Percentiles rank a stretch among this genome's conserved stretches.
These are phyloP conservation scores for Euplagia quadripunctaria DNA, from an alignment of 2,888 invertebrate species.

Conservation along the genomic window DNA sequence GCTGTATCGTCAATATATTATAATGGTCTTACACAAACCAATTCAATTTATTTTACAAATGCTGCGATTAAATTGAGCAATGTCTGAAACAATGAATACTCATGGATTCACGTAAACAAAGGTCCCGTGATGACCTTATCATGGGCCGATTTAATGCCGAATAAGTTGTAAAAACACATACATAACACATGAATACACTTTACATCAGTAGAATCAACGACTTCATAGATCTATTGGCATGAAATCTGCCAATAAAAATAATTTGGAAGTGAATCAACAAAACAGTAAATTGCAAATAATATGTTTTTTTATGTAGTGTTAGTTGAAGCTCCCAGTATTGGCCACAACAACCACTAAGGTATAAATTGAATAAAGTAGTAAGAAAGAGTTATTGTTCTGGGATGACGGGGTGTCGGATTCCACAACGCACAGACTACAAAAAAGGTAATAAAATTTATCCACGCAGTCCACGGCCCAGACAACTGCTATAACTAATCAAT, in stretches of 20 bases:
- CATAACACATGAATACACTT: neutral
- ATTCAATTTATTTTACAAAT: neutral
- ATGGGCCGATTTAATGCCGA: constrained; percentile 7
- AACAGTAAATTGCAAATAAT: too few species aligned
- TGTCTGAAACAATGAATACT: constrained; percentile 12
- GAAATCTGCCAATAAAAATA: too few species aligned
- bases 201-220: too few species aligned
- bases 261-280: too few species aligned
- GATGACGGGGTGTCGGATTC: too few species aligned
- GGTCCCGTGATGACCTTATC: constrained; percentile 19
- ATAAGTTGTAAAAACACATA: constrained; percentile 18
- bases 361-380: neutral
- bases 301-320: neutral
- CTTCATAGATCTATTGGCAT: too few species aligned
- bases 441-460: neutral
- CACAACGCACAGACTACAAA: neutral
- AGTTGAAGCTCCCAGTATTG: neutral
- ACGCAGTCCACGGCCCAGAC: neutral
- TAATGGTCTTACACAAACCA: neutral
- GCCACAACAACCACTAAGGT: neutral
- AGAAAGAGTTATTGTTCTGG: neutral
- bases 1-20: neutral
- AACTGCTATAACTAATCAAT: constrained; percentile 4
- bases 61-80: neutral
- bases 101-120: constrained; percentile 13